Conservation (phyloP, 1,140 invertebrate species). For the Drosophila repletoides region DNA sequence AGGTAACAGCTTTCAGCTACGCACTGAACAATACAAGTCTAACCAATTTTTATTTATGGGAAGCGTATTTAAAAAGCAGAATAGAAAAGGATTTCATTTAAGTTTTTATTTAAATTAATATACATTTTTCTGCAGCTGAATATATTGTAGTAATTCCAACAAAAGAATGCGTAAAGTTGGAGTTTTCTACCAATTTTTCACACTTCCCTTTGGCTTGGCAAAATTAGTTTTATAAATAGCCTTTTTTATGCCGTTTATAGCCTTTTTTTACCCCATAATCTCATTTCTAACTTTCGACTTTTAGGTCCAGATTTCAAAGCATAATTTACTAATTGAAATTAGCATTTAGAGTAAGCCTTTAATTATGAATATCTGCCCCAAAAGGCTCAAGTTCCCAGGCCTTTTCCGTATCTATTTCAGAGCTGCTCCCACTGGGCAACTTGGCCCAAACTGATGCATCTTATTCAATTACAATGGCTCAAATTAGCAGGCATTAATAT, state of each 20-base stretch:
- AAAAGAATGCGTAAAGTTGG: too few species aligned
- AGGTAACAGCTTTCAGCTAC: not conserved
- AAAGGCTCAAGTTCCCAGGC: not conserved
- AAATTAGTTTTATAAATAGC: too few species aligned
- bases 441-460: conserved; percentile 54
- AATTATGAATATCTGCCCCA: conserved; percentile 38
- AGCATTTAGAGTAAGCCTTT: conserved; percentile 18
- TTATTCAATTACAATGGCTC: conserved; percentile 64
- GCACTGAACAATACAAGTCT: too few species aligned
- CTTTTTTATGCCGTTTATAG: too few species aligned
- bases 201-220: not conserved
- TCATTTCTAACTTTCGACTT: not conserved
- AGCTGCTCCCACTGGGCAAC: not conserved
- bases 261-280: too few species aligned
- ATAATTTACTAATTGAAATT: conserved; percentile 28
- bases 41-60: too few species aligned
- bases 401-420: conserved; percentile 33
- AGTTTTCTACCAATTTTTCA: not conserved
- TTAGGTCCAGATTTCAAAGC: not conserved
- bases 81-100: too few species aligned
- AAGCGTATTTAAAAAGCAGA: too few species aligned
- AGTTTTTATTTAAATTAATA: not conserved
- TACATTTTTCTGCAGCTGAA: not conserved
- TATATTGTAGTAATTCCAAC: too few species aligned
- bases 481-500: conserved; percentile 74